Evolutionary conservation across 2,113 vertebrate species (phyloP).

Genomic region (Montifringilla adamsi): DNA sequence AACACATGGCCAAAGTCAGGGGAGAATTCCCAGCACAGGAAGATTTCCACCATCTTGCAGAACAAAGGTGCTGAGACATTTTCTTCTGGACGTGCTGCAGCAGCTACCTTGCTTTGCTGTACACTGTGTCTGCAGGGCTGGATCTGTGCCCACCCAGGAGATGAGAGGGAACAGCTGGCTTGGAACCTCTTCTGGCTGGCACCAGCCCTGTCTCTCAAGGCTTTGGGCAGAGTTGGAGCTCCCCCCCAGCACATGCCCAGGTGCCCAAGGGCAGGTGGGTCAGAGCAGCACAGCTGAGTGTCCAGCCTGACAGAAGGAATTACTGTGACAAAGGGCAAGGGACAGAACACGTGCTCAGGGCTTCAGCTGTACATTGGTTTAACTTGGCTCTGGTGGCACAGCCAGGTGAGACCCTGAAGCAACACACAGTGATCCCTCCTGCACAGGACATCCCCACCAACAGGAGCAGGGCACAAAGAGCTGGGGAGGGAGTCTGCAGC

Average conservation of each 20-base stretch:
- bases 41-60: too few species aligned
- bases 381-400: too few species aligned
- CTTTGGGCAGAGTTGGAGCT: neutral
- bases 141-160: neutral
- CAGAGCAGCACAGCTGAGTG: too few species aligned
- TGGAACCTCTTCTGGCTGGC: neutral
- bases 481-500: too few species aligned
- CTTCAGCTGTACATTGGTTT: too few species aligned
- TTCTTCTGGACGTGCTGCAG: too few species aligned
- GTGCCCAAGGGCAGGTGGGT: too few species aligned
- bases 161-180: rapidly evolving
- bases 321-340: neutral
- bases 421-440: neutral
- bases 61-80: too few species aligned
- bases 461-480: too few species aligned
- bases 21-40: too few species aligned
- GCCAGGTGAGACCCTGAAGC: neutral
- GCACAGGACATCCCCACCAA: neutral
- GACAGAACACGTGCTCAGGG: neutral
- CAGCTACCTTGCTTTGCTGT: too few species aligned
- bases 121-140: neutral
- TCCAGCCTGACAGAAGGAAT: neutral
- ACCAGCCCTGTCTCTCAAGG: neutral
- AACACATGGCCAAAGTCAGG: too few species aligned
- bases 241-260: neutral